A percentile compares a stretch with the other conserved stretches of the same genome.
phyloP scores from a whole-genome alignment of 1,140 invertebrate species.

The Brachionus koreanus region DNA sequence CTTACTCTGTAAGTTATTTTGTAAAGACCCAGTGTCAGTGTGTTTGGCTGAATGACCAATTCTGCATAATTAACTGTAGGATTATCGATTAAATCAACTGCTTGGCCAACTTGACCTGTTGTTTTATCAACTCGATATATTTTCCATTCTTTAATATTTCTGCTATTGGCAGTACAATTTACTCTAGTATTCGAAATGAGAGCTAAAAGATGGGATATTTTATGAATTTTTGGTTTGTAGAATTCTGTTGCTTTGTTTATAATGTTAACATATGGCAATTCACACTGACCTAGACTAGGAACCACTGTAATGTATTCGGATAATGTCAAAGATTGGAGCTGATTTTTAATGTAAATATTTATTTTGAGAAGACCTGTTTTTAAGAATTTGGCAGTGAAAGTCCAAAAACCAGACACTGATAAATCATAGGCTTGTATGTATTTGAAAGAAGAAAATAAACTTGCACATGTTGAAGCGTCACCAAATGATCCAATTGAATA shows the following conservation, averaged over 20 bases:
- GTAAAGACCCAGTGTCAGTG: not conserved
- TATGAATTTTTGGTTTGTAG: not conserved
- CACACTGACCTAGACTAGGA: not conserved
- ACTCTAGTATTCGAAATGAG: not conserved
- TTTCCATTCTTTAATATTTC: slow-evolving; percentile 17
- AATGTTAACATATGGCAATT: not conserved
- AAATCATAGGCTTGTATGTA: not conserved
- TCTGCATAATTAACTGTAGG: slow-evolving; percentile 34
- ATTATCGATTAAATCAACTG: not conserved
- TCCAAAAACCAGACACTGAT: not conserved
- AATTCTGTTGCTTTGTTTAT: not conserved
- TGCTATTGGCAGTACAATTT: not conserved
- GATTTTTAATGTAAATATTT: not conserved
- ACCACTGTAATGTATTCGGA: not conserved
- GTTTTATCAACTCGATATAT: not conserved
- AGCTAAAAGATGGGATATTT: not conserved
- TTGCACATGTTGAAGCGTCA: not conserved
- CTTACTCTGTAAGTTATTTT: slow-evolving; percentile 2
- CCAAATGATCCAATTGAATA: not conserved
- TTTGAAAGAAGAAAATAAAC: not conserved
- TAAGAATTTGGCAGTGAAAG: not conserved
- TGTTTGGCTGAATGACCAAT: slow-evolving; percentile 22
- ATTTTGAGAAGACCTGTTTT: not conserved
- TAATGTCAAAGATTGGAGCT: not conserved
- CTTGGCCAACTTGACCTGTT: not conserved